Evolutionary conservation across 1,140 invertebrate species (phyloP).

Genomic region (Drosophila persimilis): DNA sequence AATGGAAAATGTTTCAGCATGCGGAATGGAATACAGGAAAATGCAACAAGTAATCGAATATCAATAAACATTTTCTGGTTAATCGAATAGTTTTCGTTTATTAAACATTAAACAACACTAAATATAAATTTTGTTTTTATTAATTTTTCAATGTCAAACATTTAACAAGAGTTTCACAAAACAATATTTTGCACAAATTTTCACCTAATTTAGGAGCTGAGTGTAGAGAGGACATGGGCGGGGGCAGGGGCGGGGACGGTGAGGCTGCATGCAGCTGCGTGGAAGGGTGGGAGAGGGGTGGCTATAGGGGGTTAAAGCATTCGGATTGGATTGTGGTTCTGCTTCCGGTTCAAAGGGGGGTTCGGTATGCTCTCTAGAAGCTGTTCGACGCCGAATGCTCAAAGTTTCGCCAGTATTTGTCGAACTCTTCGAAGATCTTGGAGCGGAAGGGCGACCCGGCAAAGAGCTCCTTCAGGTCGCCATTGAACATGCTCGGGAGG

Average conservation of each 20-base stretch:
- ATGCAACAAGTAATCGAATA: slow-evolving; percentile 63
- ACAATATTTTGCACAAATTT: slow-evolving; percentile 36
- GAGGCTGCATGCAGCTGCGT: slow-evolving; percentile 61
- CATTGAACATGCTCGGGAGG: slow-evolving; percentile 51
- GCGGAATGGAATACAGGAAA: slow-evolving; percentile 29
- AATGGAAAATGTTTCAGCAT: slow-evolving; percentile 14
- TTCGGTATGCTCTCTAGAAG: slow-evolving; percentile 25
- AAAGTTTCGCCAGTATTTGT: slow-evolving; percentile 81
- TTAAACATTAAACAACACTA: slow-evolving; percentile 78
- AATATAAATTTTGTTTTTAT: slow-evolving; percentile 53
- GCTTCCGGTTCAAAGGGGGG: slow-evolving; percentile 42
- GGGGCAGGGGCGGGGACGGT: slow-evolving; percentile 4
- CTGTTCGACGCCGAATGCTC: slow-evolving; percentile 50
- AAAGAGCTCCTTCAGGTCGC: slow-evolving; percentile 67
- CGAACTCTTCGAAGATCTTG: slow-evolving; percentile 76
- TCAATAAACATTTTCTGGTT: slow-evolving; percentile 63
- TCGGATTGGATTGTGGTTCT: slow-evolving; percentile 57
- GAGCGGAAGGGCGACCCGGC: slow-evolving; percentile 72
- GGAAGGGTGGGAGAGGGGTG: background rate
- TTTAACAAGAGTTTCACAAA: slow-evolving; percentile 62
- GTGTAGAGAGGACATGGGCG: background rate
- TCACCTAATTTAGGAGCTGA: slow-evolving; percentile 30
- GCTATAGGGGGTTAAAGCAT: slow-evolving; percentile 33
- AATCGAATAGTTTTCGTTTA: slow-evolving; percentile 71
- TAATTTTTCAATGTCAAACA: slow-evolving; percentile 53